These are phyloP conservation scores for Rhegmatorhina hoffmannsi DNA, from an alignment of 2,113 vertebrate genomes.

Conservation along the genomic window DNA sequence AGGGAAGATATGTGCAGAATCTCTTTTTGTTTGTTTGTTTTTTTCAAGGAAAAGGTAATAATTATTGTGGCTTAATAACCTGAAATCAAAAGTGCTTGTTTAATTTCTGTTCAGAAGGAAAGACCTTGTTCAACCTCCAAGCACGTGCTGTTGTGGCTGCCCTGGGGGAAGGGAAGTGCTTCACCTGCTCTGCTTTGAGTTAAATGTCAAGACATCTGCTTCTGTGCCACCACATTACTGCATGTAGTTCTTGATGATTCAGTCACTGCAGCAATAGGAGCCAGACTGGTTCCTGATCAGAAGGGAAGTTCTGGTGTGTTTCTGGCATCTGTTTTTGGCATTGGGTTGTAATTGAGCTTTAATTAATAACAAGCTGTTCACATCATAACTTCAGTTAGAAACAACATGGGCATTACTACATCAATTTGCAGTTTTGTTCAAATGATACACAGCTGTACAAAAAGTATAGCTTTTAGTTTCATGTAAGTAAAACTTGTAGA, in stretches of 20 bases:
- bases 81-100: neutral
- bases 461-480: neutral
- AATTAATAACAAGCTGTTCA: neutral
- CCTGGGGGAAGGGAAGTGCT: neutral
- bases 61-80: neutral
- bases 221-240: neutral
- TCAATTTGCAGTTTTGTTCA: neutral
- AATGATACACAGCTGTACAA: neutral
- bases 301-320: neutral
- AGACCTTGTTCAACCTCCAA: neutral
- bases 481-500: neutral
- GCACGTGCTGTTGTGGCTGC: neutral
- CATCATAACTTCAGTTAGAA: neutral
- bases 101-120: neutral
- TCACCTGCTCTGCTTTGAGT: neutral
- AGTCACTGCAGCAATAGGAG: neutral
- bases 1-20: neutral
- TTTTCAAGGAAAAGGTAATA: fast-evolving
- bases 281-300: neutral
- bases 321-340: neutral
- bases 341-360: neutral
- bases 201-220: fast-evolving
- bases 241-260: neutral
- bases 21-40: neutral
- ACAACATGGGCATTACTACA: neutral